Evolutionary conservation across 2,113 vertebrate species (phyloP).

Genomic region (Pagrus major): DNA sequence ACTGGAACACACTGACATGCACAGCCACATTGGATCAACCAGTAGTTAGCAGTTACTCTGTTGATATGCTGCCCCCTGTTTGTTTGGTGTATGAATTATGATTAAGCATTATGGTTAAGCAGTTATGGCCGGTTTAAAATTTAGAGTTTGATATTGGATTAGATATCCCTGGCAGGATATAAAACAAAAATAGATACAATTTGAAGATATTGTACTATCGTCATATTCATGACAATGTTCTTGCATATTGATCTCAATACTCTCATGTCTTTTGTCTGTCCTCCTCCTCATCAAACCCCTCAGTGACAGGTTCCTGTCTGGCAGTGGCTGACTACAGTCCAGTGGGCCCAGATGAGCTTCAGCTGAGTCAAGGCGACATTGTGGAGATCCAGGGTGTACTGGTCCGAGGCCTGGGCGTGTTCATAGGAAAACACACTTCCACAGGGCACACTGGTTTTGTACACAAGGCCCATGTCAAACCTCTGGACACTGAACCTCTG

Average conservation of each 20-base stretch:
- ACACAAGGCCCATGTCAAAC: slow-evolving; percentile 84
- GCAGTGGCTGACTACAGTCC: slow-evolving; percentile 85
- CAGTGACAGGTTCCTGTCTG: slow-evolving; percentile 90
- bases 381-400: slow-evolving; percentile 91
- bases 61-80: too few species aligned
- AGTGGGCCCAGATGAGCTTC: slow-evolving; percentile 87
- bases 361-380: slow-evolving; percentile 87
- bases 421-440: slow-evolving; percentile 88
- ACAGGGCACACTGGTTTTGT: slow-evolving; percentile 90
- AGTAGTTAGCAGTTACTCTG: too few species aligned
- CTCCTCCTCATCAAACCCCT: neutral
- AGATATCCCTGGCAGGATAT: too few species aligned
- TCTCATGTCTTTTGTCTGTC: neutral
- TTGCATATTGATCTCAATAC: neutral
- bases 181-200: neutral
- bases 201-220: neutral
- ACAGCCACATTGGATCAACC: slow-evolving; percentile 8
- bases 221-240: neutral
- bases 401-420: slow-evolving; percentile 88
- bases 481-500: slow-evolving; percentile 83
- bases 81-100: too few species aligned
- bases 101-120: too few species aligned
- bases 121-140: too few species aligned
- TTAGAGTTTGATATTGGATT: too few species aligned
- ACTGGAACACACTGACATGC: neutral